A percentile compares a stretch with the other conserved stretches of the same genome.
These are phyloP conservation scores for Drosophila lowei DNA, from an alignment of 1,140 invertebrate genomes.

Conservation along the genomic window DNA sequence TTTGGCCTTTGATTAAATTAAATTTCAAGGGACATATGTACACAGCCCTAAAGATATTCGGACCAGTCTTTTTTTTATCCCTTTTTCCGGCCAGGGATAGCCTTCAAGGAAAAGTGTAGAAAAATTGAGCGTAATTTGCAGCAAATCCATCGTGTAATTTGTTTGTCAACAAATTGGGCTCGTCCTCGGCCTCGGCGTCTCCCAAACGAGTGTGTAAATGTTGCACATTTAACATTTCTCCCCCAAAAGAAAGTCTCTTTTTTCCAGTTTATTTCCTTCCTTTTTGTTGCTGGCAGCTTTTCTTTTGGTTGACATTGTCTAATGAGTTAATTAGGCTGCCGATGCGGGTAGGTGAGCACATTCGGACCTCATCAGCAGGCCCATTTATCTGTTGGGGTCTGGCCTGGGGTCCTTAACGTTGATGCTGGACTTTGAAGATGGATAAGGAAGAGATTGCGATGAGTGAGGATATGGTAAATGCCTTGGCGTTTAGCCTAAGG, in stretches of 20 bases:
- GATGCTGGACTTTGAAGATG: constrained; percentile 31
- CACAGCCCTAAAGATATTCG: constrained; percentile 55
- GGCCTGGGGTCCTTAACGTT: constrained; percentile 39
- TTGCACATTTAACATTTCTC: constrained; percentile 67
- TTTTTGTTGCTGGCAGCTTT: constrained; percentile 5
- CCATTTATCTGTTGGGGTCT: constrained; percentile 45
- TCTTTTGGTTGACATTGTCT: constrained; percentile 68
- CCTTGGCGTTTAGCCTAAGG: neutral
- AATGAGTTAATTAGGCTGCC: constrained; percentile 75
- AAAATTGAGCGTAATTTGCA: constrained; percentile 76
- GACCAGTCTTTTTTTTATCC: constrained; percentile 34
- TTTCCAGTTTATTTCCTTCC: constrained; percentile 1
- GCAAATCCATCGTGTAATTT: constrained; percentile 78
- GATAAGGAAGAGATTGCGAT: constrained; percentile 20
- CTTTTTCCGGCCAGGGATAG: constrained; percentile 7
- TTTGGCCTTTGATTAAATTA: constrained; percentile 82
- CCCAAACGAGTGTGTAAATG: constrained; percentile 69
- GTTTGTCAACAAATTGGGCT: constrained; percentile 74
- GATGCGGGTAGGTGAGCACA: constrained; percentile 56
- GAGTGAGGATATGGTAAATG: constrained; percentile 31
- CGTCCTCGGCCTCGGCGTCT: constrained; percentile 12
- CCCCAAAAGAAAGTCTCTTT: neutral
- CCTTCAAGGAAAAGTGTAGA: constrained; percentile 66
- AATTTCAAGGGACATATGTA: constrained; percentile 80
- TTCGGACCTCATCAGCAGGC: constrained; percentile 40